Percentiles rank a stretch among this genome's conserved stretches.
Conservation (phyloP, 2,888 invertebrate genomes). For the Hypomecis atomaria region DNA sequence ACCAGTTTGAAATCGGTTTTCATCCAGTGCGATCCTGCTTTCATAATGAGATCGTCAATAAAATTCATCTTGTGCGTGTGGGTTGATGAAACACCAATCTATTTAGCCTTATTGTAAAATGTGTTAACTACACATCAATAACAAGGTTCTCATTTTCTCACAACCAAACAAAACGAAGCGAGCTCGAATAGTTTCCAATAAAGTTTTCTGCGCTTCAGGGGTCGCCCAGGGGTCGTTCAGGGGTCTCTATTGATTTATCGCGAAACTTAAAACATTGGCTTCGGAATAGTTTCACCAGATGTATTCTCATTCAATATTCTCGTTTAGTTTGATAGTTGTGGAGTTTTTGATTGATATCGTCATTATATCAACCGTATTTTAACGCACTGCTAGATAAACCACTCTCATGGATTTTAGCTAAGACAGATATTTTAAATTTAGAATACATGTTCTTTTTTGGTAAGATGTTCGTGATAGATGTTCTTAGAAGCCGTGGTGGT, state of each 20-base stretch:
- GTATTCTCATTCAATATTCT: slow-evolving; percentile 27
- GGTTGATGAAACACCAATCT: no score
- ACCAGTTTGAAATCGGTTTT: no score
- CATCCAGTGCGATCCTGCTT: no score
- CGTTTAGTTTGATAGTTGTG: background rate
- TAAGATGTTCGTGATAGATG: no score
- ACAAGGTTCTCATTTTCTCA: slow-evolving; percentile 8
- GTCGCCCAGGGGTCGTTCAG: slow-evolving; percentile 7
- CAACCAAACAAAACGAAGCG: slow-evolving; percentile 13
- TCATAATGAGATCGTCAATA: no score
- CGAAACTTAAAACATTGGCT: slow-evolving; percentile 24
- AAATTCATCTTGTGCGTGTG: no score
- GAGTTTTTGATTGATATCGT: slow-evolving; percentile 5
- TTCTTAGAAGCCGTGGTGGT: no score
- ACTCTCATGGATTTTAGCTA: no score
- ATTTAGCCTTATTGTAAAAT: background rate
- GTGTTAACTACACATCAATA: background rate
- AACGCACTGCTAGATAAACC: no score
- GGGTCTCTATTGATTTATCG: slow-evolving; percentile 30
- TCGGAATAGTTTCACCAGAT: slow-evolving; percentile 29
- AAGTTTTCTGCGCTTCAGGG: slow-evolving; percentile 26
- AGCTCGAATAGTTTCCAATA: slow-evolving; percentile 16
- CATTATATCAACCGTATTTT: no score
- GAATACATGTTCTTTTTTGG: no score
- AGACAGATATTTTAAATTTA: no score